Percentiles rank a stretch among this genome's conserved stretches.
These are phyloP conservation scores for Crocidura indochinensis DNA, from an alignment of 2,797 vertebrate species.

Conservation along the genomic window DNA sequence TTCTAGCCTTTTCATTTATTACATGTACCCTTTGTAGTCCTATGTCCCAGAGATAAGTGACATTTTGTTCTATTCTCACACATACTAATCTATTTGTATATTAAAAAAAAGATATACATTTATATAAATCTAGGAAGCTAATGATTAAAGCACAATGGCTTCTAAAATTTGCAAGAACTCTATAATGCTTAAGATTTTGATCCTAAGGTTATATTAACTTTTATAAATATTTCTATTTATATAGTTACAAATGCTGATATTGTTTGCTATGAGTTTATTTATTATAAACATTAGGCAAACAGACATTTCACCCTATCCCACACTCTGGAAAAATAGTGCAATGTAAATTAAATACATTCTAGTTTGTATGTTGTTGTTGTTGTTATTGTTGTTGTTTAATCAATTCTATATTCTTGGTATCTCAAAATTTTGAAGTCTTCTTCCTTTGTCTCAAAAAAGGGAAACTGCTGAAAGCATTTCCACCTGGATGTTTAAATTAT, in stretches of 20 bases:
- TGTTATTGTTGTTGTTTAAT: conserved; percentile 67
- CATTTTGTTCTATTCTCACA: conserved; percentile 73
- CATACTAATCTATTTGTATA: conserved; percentile 36
- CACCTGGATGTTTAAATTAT: conserved; percentile 97
- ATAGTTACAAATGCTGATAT: conserved; percentile 20
- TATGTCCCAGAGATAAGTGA: conserved; percentile 71
- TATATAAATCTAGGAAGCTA: conserved; percentile 83
- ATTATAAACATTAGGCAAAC: conserved; percentile 83
- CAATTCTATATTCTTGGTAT: conserved; percentile 84
- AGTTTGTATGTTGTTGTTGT: conserved; percentile 77
- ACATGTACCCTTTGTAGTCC: conserved; percentile 58
- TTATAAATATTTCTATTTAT: conserved; percentile 77
- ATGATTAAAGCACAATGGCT: conserved; percentile 82
- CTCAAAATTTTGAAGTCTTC: conserved; percentile 89
- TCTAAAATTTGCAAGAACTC: conserved; percentile 86
- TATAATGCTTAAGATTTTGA: conserved; percentile 83
- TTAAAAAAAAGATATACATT: conserved; percentile 60
- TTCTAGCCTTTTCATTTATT: conserved; percentile 73
- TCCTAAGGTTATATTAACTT: conserved; percentile 79
- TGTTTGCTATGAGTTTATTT: conserved; percentile 72
- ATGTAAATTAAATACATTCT: conserved; percentile 81
- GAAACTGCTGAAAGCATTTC: conserved; percentile 92
- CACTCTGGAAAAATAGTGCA: conserved; percentile 81
- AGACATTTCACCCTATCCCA: conserved; percentile 63
- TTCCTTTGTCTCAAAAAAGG: conserved; percentile 93